phyloP scores from a whole-genome alignment of 2,797 vertebrate genomes.

The Loris lydekkerianus region DNA sequence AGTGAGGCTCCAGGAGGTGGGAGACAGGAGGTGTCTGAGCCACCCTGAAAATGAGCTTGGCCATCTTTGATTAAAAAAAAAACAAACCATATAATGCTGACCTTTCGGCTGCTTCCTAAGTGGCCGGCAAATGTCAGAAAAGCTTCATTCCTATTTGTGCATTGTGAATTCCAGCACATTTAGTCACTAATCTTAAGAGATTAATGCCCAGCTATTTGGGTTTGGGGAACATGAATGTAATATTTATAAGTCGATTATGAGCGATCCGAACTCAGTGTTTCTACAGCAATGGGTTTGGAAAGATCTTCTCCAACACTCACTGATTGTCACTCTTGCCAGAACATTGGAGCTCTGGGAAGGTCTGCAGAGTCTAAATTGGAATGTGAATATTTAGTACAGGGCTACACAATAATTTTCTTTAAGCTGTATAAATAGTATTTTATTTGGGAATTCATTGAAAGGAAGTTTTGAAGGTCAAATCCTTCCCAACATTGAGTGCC shows the following conservation, averaged over 20 bases:
- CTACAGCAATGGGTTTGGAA: slow-evolving; percentile 43
- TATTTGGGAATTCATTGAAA: slow-evolving; percentile 79
- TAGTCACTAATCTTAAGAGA: slow-evolving; percentile 76
- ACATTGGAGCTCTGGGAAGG: slow-evolving; percentile 40
- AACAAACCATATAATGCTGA: slow-evolving; percentile 74
- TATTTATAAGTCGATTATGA: slow-evolving; percentile 72
- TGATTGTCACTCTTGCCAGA: slow-evolving; percentile 33
- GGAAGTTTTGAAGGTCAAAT: slow-evolving; percentile 83
- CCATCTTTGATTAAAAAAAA: slow-evolving; percentile 70
- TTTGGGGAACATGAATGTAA: slow-evolving; percentile 68
- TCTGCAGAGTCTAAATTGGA: slow-evolving; percentile 80
- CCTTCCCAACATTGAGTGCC: slow-evolving; percentile 30
- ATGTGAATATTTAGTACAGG: slow-evolving; percentile 78
- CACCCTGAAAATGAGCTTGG: slow-evolving; percentile 76
- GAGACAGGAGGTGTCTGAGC: not conserved
- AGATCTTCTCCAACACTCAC: slow-evolving; percentile 51
- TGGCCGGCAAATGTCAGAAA: slow-evolving; percentile 69
- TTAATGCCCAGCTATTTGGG: slow-evolving; percentile 60
- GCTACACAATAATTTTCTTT: slow-evolving; percentile 84
- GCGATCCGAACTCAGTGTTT: slow-evolving; percentile 62
- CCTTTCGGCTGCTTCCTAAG: slow-evolving; percentile 78
- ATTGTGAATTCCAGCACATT: slow-evolving; percentile 70
- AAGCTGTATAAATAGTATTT: slow-evolving; percentile 86
- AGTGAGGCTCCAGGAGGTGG: not conserved
- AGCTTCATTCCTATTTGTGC: slow-evolving; percentile 30